These are phyloP conservation scores for Sebastes schlegelii DNA, from an alignment of 2,113 vertebrate genomes.

Conservation along the genomic window DNA sequence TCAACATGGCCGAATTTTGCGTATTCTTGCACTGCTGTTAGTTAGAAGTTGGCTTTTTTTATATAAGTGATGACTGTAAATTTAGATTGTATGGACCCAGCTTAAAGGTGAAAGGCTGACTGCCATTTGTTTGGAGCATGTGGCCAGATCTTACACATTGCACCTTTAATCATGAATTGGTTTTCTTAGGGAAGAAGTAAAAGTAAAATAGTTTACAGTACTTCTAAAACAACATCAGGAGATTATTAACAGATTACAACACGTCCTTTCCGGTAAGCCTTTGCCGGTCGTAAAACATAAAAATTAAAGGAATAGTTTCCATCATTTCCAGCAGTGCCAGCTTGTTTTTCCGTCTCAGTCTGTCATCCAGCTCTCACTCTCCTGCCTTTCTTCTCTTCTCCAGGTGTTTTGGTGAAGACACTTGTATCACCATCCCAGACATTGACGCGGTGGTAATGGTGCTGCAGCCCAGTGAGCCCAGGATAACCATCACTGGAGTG, in stretches of 20 bases:
- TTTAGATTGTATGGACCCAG: too few relatives aligned
- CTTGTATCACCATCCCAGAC: conserved; percentile 93
- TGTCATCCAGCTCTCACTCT: neutral
- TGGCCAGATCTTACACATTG: too few relatives aligned
- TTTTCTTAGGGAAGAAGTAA: neutral
- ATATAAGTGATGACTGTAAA: too few relatives aligned
- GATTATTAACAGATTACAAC: neutral
- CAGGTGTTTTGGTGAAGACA: conserved; percentile 98
- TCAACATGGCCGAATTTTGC: too few relatives aligned
- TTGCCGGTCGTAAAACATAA: neutral
- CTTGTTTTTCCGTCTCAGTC: neutral
- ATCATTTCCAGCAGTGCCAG: too few relatives aligned
- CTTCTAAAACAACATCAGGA: too few relatives aligned
- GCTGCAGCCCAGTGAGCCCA: conserved; percentile 93
- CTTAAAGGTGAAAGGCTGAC: too few relatives aligned
- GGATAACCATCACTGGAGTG: conserved; percentile 92
- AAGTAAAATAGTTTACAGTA: neutral
- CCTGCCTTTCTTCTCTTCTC: neutral
- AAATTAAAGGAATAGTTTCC: neutral
- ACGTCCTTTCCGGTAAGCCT: neutral
- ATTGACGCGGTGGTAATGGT: conserved; percentile 95
- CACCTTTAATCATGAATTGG: neutral
- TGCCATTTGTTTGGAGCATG: too few relatives aligned
- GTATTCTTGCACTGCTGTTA: too few relatives aligned
- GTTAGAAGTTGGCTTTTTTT: too few relatives aligned